Base-by-base conservation (phyloP, 2,888 invertebrate genomes). In the Xylocampa areola region DNA sequence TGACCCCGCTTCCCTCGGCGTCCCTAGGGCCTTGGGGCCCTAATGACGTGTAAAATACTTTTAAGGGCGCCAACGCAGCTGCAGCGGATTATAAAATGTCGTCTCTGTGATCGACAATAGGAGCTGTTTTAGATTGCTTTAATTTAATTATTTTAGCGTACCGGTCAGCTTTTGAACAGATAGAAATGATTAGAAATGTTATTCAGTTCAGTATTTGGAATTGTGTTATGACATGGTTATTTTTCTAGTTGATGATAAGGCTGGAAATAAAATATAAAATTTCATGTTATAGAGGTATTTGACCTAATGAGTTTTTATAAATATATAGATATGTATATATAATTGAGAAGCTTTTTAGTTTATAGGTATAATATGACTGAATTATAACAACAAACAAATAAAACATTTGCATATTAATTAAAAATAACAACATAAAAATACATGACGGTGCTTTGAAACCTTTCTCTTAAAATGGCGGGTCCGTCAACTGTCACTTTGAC, bases 401-500 rank as follows among this genome's bases (percentile, higher is more conserved):
- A 4, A 17, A 4, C 39, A 72, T 65, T 72, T 55, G n/a, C 54
- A 57, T 53, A 53, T 41, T 60, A 63, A 60, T 68, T 64, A 57
- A 76, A 68, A 68, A 64, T 36, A 61, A 68, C 61, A 37, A 44
- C 54, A 61, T 61, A 50, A 45, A 50, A 64, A 49, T 23, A 51
- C 14, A 13, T 21, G 41, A 36, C 36, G n/a, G 25, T 8, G 45
- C 40, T 39, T 64, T 59, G 16, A 49, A 53, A 62, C 66, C 66
- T 63, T 60, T 66, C 63, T 59, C 25, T 29, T 47, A 66, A 64
- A 73, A 73, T 73, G 76, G 80, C 76, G 81, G 80, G 79, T 75
- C 74, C 79, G 78, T 87, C 86, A 87, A 85, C 87, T 91, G 91
- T 92, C 92, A 91, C 71, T 77, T 81, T 90, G 91, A 91, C 91